phyloP scores from a whole-genome alignment of 2,113 vertebrate species.

The Pteruthius melanotis region DNA sequence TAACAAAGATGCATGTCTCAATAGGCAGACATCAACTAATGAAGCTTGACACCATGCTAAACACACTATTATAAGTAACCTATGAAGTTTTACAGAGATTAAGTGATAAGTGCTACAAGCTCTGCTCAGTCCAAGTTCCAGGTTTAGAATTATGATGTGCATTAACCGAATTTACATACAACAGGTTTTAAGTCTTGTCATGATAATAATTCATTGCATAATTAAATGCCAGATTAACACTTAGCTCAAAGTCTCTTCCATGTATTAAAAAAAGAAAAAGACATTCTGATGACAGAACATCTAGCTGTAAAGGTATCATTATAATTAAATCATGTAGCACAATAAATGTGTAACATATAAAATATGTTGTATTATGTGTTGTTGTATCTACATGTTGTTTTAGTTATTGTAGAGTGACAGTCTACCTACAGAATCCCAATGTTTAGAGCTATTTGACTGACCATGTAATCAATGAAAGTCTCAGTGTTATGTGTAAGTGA shows the following conservation, averaged over 20 bases:
- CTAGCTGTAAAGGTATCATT: neutral
- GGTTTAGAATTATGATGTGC: neutral
- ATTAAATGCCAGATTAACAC: neutral
- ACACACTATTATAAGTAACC: neutral
- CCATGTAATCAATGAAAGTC: neutral
- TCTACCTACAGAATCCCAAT: neutral
- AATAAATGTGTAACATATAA: neutral
- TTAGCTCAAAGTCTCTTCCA: neutral
- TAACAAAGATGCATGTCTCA: neutral
- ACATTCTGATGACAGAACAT: neutral
- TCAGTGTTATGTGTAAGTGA: neutral
- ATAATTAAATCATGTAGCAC: neutral
- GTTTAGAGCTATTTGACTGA: neutral
- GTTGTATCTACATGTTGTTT: neutral
- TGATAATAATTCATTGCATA: neutral
- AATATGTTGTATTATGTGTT: too few relatives aligned
- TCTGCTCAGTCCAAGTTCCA: neutral
- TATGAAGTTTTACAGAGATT: neutral
- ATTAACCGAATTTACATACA: neutral
- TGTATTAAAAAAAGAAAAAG: neutral
- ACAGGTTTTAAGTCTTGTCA: neutral
- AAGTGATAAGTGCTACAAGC: neutral
- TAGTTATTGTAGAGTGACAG: neutral
- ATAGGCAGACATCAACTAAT: neutral
- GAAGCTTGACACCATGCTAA: neutral